Percentiles rank a stretch among this genome's conserved stretches.
Evolutionary conservation across 2,113 vertebrate species (phyloP).

Genomic region (Triplophysa dalaica): DNA sequence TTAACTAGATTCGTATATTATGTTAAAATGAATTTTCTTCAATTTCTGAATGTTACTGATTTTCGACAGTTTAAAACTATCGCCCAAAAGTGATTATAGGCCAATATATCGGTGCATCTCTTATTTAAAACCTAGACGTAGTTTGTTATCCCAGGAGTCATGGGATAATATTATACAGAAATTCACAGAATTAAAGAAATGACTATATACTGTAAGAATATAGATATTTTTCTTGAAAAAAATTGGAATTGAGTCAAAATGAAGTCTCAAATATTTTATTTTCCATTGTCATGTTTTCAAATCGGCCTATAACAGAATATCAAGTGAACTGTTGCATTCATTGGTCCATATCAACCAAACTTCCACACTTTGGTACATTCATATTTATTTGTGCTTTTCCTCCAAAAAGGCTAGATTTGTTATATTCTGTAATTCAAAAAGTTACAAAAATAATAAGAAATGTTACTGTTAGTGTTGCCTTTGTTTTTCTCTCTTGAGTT

Average conservation of each 20-base stretch:
- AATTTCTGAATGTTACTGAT: no score
- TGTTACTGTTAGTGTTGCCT: background rate
- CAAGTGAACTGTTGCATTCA: constrained; percentile 4
- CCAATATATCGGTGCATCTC: no score
- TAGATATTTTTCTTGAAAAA: background rate
- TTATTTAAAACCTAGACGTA: no score
- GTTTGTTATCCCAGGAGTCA: no score
- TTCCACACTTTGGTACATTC: constrained; percentile 9
- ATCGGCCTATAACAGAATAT: background rate
- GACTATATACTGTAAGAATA: background rate
- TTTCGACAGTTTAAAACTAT: no score
- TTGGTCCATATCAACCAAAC: constrained; percentile 34
- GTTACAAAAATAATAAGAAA: background rate
- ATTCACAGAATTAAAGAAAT: background rate
- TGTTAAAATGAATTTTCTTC: no score
- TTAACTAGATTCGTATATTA: no score
- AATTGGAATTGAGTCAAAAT: background rate
- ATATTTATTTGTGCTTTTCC: constrained; percentile 42
- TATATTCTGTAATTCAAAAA: constrained; percentile 29
- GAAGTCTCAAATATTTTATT: constrained; percentile 14
- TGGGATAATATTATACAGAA: no score
- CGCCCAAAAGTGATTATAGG: no score
- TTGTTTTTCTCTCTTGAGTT: background rate
- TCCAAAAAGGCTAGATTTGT: constrained; percentile 21
- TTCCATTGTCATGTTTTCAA: background rate